A percentile compares a stretch with the other conserved stretches of the same genome.
phyloP scores from a whole-genome alignment of 2,113 vertebrate genomes.

The Chroicocephalus ridibundus region DNA sequence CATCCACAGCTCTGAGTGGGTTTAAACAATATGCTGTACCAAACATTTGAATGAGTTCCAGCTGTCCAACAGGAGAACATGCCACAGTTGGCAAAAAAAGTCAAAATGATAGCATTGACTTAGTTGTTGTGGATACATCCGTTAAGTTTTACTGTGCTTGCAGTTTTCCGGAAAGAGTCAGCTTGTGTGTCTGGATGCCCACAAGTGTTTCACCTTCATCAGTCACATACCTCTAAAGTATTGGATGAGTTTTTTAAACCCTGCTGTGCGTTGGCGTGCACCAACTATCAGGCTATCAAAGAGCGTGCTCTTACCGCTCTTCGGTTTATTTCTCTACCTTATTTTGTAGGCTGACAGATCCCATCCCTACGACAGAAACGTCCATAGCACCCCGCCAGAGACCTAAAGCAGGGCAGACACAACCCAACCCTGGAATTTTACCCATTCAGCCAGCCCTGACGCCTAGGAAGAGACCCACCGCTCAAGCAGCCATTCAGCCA shows the following conservation, averaged over 20 bases:
- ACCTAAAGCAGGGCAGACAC: slow-evolving; percentile 93
- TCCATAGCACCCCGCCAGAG: slow-evolving; percentile 96
- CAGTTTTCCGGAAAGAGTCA: background rate
- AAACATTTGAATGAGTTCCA: background rate
- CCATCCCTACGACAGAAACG: slow-evolving; percentile 91
- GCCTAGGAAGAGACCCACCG: slow-evolving; percentile 87
- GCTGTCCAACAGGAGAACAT: background rate
- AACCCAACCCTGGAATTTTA: slow-evolving; percentile 90
- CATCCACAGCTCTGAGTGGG: background rate
- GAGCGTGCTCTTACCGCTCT: background rate
- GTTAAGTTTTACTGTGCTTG: background rate
- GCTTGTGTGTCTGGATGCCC: background rate
- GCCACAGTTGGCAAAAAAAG: background rate
- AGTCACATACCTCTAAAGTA: background rate
- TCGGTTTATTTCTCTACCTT: background rate
- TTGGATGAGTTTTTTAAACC: background rate
- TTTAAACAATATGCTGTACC: background rate
- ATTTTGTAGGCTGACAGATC: slow-evolving; percentile 86
- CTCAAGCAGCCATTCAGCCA: slow-evolving; percentile 71
- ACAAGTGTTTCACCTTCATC: background rate
- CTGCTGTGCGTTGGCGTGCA: background rate
- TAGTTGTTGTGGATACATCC: background rate
- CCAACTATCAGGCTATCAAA: background rate
- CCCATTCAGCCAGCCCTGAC: slow-evolving; percentile 95
- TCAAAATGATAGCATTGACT: background rate